Base-by-base conservation (phyloP, 2,113 vertebrate species). In the Mus spicilegus region DNA sequence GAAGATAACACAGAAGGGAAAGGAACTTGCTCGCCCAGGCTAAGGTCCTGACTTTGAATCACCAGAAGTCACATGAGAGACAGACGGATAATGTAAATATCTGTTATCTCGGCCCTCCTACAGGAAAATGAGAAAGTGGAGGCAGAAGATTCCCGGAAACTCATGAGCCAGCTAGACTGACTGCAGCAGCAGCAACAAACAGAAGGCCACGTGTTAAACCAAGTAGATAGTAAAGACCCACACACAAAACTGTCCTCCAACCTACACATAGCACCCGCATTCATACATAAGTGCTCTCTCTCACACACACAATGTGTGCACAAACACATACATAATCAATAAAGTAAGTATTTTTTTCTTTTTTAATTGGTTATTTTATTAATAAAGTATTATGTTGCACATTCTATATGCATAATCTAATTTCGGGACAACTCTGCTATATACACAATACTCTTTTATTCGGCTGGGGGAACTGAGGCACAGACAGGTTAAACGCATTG, bases 401-500 rank as follows among this genome's bases (percentile, higher is more conserved):
- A 7, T 9, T 58, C 33, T 42, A 0, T 3, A 1, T 10, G n/a
- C 19, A 3, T 28, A 1, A 46, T 33, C 73, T 84, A 26, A 61
- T 63, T 49, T 93, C 51, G 22, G 39, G 82, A 75, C 46, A 67
- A 30, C n/a, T 63, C 84, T 42, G 13, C 19, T 30, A 0, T 84
- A 14, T 70, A 46, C 81, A 36, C 51, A 20, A 77, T 30, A 56
- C 5, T 33, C 46, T 84, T 70, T 75, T 94, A 56, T 58, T 63
- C 84, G n/a, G 3, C 56, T 67, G 46, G 54, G 90, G 33, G 77
- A 92, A 87, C 87, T 7, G 89, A 94, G 69, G 54, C n/a, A 30
- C 49, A 69, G 26, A 24, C 26, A 78, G 14, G 9, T 26, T 42
- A 61, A 86, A 7, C 1, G 24, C 36, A 1, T 69, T 24, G 20